phyloP scores from a whole-genome alignment of 2,888 invertebrate genomes.

The Baronia brevicornis region DNA sequence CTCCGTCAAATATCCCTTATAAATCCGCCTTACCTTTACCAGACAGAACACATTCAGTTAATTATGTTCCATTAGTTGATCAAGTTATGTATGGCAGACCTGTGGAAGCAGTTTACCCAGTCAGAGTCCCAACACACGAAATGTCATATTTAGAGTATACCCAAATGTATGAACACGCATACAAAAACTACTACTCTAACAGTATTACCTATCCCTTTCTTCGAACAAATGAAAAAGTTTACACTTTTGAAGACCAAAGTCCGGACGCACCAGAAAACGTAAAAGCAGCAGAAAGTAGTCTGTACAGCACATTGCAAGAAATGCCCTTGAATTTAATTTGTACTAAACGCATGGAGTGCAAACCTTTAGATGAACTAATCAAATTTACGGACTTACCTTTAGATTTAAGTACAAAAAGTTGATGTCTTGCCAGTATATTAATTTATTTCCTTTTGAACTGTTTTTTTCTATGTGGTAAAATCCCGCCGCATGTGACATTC shows the following conservation, averaged over 20 bases:
- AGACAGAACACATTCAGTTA: constrained; percentile 30
- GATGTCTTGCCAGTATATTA: no score
- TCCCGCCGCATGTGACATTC: no score
- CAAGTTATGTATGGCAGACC: constrained; percentile 45
- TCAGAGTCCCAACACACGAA: constrained; percentile 52
- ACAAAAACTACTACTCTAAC: constrained; percentile 52
- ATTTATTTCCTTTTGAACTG: no score
- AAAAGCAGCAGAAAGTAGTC: constrained; percentile 21
- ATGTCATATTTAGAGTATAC: constrained; percentile 62
- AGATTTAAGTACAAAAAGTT: constrained; percentile 77
- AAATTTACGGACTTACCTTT: constrained; percentile 71
- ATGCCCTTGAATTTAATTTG: constrained; percentile 65
- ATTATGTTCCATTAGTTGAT: constrained; percentile 37
- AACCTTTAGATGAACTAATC: constrained; percentile 54
- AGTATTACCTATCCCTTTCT: constrained; percentile 43
- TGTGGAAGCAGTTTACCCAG: constrained; percentile 43
- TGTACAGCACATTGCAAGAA: constrained; percentile 36
- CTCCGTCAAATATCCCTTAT: constrained; percentile 38
- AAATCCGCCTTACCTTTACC: constrained; percentile 29
- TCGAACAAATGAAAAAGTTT: constrained; percentile 45
- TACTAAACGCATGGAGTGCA: constrained; percentile 47
- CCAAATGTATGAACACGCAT: constrained; percentile 63
- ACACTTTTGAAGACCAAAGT: constrained; percentile 38
- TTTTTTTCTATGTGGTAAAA: no score
- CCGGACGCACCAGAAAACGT: constrained; percentile 32